Evolutionary conservation across 37 sponge, comb jelly and placozoan species (phyloP), one percentile per base, ranked within the genome.

Genomic region (Lycopodina hypogea): DNA sequence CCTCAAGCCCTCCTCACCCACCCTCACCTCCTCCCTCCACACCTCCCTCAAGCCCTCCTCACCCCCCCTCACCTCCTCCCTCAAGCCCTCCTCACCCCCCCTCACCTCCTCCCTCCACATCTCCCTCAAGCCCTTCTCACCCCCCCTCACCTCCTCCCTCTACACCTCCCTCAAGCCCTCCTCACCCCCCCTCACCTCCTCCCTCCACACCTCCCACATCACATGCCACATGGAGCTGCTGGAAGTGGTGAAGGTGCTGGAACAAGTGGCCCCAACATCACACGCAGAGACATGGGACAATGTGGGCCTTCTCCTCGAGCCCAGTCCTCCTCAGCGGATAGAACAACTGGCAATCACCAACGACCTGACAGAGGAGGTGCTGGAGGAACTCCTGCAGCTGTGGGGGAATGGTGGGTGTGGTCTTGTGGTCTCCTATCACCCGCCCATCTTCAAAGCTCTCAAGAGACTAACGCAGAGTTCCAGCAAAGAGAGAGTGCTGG

Each of bases 261-360:
- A 97, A 24, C 24, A 50, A 41, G 65, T 94, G 2, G 88, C 89
- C 7, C 95, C 98, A 0, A 60, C 83, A 3, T 48, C 28, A 8
- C 68, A 77, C 6, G 93, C 95, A 39, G 95, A 82, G 66, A 51
- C 63, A 0, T 97, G 98, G 98, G 98, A 97, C 75, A 97, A 97
- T 79, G 93, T 92, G 21, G 98, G 98, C 2, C 83, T 97, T 24
- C 74, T 97, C 45, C 78, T 94, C 17, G 93, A 94, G 56, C 97
- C 97, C 6, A 72, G 71, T 28, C 26, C 62, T 15, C 18, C 67
- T 21, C 50, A 65, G 0, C 42, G 28, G 2, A 76, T 97, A 0
- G 45, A 66, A 6, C 56, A 40, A 23, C 75, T 94, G 22, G 51
- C 94, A 23, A 79, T 92, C 36, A 97, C 98, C 23, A 97, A 89